phyloP scores from a whole-genome alignment of 2,113 vertebrate genomes.

The Gambusia holbrooki region DNA sequence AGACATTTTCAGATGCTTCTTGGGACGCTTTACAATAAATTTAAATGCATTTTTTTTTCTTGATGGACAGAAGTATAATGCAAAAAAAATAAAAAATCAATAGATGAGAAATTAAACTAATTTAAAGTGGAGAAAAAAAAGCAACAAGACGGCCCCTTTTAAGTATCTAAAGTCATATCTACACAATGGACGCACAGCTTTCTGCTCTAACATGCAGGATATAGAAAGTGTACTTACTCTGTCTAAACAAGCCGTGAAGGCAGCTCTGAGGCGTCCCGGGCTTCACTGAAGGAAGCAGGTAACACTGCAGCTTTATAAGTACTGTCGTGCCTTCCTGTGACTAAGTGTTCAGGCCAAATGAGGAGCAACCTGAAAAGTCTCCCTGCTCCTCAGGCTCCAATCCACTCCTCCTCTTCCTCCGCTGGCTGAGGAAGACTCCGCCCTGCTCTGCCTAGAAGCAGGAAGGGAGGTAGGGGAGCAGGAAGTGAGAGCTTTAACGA shows the following conservation, averaged over 20 bases:
- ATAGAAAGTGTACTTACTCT: constrained; percentile 54
- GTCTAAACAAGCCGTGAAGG: background rate
- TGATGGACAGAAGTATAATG: background rate
- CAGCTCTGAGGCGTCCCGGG: background rate
- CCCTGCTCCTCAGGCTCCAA: constrained; percentile 30
- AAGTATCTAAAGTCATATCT: constrained; percentile 20
- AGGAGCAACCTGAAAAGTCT: constrained; percentile 48
- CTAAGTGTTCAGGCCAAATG: constrained; percentile 18
- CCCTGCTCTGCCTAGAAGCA: constrained; percentile 31
- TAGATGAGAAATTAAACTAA: background rate
- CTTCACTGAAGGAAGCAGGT: background rate
- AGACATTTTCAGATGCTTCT: background rate
- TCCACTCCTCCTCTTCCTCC: constrained; percentile 31
- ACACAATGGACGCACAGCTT: constrained; percentile 15
- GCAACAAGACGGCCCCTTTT: constrained; percentile 13
- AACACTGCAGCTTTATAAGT: background rate
- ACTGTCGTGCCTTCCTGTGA: background rate
- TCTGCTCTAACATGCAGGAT: constrained; percentile 26
- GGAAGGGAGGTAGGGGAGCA: constrained; percentile 44
- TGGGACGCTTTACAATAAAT: too few species aligned
- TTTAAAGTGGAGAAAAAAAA: background rate
- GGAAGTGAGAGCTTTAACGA: constrained; percentile 56
- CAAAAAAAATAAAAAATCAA: background rate
- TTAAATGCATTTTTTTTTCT: background rate
- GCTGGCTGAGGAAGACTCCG: constrained; percentile 40